A percentile compares a stretch with the other conserved stretches of the same genome.
Evolutionary conservation across 1,140 invertebrate species (phyloP).

Genomic region (Capitella teleta): DNA sequence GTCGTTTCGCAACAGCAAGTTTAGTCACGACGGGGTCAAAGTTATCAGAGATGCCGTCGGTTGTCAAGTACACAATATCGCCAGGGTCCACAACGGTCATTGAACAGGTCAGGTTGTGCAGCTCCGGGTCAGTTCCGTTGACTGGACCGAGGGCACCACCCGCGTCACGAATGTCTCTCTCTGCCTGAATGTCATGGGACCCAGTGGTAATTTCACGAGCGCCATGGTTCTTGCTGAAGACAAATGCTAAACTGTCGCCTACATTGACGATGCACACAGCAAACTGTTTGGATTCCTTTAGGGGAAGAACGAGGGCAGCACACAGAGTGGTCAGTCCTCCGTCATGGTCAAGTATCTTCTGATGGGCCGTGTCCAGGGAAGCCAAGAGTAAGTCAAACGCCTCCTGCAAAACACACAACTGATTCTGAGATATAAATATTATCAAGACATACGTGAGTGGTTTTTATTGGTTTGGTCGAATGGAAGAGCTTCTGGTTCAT

Average conservation of each 20-base stretch:
- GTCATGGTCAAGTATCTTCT: constrained; percentile 72
- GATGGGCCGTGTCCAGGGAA: constrained; percentile 77
- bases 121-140: constrained; percentile 74
- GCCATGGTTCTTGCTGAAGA: constrained; percentile 68
- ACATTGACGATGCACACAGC: constrained; percentile 83
- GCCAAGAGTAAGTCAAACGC: constrained; percentile 67
- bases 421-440: neutral
- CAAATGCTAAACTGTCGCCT: constrained; percentile 77
- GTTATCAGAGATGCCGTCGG: constrained; percentile 86
- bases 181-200: constrained; percentile 78
- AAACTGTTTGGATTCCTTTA: constrained; percentile 50
- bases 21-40: constrained; percentile 90
- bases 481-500: constrained; percentile 65
- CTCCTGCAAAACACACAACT: constrained; percentile 47
- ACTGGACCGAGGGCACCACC: constrained; percentile 80
- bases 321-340: constrained; percentile 79
- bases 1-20: constrained; percentile 58
- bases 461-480: constrained; percentile 28
- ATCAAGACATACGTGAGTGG: constrained; percentile 38
- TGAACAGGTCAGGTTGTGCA: constrained; percentile 80
- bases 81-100: constrained; percentile 71
- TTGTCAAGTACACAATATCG: constrained; percentile 80
- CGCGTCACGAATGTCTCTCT: constrained; percentile 83
- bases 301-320: constrained; percentile 62
- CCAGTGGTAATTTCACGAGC: constrained; percentile 54